Evolutionary conservation across 2,113 vertebrate genomes (phyloP).

Genomic region (Mus spicilegus): DNA sequence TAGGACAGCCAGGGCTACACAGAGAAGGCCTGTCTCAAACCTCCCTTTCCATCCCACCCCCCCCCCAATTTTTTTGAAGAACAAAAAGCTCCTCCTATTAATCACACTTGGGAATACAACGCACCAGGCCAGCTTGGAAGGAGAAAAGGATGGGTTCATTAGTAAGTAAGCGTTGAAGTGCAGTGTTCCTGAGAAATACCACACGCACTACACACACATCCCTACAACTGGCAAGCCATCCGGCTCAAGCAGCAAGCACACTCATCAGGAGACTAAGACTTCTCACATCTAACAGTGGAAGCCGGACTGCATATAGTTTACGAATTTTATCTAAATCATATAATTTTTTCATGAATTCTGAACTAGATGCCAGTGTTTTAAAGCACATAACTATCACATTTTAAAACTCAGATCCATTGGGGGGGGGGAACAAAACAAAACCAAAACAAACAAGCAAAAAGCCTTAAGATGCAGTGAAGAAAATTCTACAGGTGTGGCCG

Average conservation of each 20-base stretch:
- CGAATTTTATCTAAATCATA: background rate
- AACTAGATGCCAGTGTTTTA: background rate
- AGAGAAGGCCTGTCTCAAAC: background rate
- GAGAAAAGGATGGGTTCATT: background rate
- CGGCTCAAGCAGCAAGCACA: background rate
- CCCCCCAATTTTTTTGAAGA: background rate
- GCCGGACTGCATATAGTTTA: background rate
- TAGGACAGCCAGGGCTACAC: background rate
- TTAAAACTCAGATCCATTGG: background rate
- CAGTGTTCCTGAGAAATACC: background rate
- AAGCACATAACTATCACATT: conserved; percentile 19
- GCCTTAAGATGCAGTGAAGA: background rate
- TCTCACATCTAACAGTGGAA: background rate
- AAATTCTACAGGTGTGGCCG: background rate
- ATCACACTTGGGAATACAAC: background rate
- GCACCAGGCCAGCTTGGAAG: background rate
- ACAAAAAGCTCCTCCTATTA: background rate
- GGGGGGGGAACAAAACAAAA: background rate
- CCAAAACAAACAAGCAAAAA: background rate
- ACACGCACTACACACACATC: background rate
- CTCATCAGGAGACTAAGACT: background rate
- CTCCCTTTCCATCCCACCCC: no score
- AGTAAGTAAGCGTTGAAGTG: fast-evolving
- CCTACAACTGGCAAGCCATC: background rate
- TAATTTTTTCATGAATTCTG: background rate